These are phyloP conservation scores for Tenodera sinensis DNA, from an alignment of 2,888 invertebrate genomes.

Conservation along the genomic window DNA sequence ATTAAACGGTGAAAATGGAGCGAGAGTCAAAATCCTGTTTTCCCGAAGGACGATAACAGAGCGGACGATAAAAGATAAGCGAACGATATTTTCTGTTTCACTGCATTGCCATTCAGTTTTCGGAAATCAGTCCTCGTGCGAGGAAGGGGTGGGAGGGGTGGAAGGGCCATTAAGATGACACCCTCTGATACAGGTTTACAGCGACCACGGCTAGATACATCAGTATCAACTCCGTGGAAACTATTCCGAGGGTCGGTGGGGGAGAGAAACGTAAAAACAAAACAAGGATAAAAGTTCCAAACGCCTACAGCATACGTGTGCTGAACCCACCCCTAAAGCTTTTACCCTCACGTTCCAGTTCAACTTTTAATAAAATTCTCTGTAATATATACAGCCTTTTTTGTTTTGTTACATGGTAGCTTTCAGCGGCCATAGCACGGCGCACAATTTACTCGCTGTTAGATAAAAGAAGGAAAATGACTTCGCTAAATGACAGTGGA, in stretches of 20 bases:
- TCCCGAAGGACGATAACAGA: too few species aligned
- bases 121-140: too few species aligned
- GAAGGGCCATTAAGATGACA: not conserved
- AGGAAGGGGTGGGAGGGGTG: too few species aligned
- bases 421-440: not conserved
- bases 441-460: not conserved
- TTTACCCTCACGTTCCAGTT: not conserved
- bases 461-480: not conserved
- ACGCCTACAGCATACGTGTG: not conserved
- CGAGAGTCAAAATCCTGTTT: too few species aligned
- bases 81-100: too few species aligned
- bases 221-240: not conserved
- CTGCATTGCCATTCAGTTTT: too few species aligned
- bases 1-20: too few species aligned
- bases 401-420: not conserved
- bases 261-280: not conserved
- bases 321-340: not conserved
- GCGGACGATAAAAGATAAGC: too few species aligned
- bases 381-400: not conserved
- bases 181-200: not conserved
- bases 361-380: not conserved
- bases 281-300: not conserved
- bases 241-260: not conserved
- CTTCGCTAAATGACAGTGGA: not conserved
- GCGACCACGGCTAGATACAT: not conserved